Evolutionary conservation across 2,888 invertebrate species (phyloP), one percentile per base, ranked within the genome.

Genomic region (Drosophila borborema): DNA sequence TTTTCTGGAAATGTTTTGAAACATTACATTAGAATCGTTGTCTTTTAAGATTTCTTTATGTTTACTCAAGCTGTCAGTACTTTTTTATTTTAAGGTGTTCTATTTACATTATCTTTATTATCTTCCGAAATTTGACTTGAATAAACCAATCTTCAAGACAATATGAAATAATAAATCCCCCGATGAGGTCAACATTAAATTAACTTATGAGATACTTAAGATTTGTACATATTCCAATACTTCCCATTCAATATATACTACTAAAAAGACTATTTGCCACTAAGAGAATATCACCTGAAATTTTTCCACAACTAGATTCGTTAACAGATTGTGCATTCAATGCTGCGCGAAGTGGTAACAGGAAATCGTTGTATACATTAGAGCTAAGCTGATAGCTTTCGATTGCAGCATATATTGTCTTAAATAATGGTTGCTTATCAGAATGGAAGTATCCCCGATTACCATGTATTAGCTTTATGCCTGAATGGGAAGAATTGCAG

Each of bases 381-480:
- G 73, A 72, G 5, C 95, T 96, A 16, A 97, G 89, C 79, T 95
- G 94, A 93, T 96, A 96, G 31, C 81, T 80, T 81, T 90, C 90
- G 16, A 91, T 77, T 7, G 96, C 94, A 74, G 94, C 93, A 90
- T 96, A 97, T 51, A 97, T 94, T 14, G 95, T 95, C 83, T 95
- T 95, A 91, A 99, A 98, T 0, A 97, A 95, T 0, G 97, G 97
- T 89, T 98, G 97, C 92, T 97, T 98, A 77, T 96, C 94, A 0
- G 95, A 96, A 92, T 98, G 97, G 93, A 98, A 98, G 60, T 96
- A 96, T 5, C 96, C 95, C 60, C 99, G 94, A 84, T 97, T 98
- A 43, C 98, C 99, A 92, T 99, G 99, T 54, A 99, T 92, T 9
- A 99, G 95, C 74, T 95, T 94, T n/a, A 97, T 96, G 2, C 98